phyloP scores from a whole-genome alignment of 2,888 invertebrate species.

The Zaprionus obscuricornis region DNA sequence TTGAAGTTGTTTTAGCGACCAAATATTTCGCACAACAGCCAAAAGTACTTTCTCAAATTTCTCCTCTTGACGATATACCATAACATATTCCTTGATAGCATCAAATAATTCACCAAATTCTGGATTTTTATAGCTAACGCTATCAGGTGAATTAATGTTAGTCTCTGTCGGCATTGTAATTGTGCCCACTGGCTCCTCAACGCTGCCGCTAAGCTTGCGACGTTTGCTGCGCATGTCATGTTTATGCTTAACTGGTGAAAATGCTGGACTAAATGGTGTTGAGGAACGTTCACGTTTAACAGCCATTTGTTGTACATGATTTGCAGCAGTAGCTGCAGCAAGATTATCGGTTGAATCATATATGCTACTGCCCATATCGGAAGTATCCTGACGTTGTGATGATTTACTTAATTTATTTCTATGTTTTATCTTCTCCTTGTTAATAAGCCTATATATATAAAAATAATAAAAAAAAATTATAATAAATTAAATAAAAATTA shows the following conservation, averaged over 20 bases:
- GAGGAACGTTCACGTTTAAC: constrained; percentile 79
- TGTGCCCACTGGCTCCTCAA: constrained; percentile 31
- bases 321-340: constrained; percentile 25
- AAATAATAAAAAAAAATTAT: not conserved
- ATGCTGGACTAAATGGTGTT: constrained; percentile 80
- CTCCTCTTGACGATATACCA: constrained; percentile 65
- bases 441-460: constrained; percentile 52
- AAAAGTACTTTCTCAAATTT: constrained; percentile 70
- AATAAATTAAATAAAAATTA: no score
- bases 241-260: constrained; percentile 72
- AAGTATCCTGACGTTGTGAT: constrained; percentile 53
- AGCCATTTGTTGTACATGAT: constrained; percentile 12
- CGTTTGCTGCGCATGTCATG: constrained; percentile 64
- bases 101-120: constrained; percentile 76
- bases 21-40: constrained; percentile 75
- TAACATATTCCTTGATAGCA: constrained; percentile 74
- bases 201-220: constrained; percentile 65
- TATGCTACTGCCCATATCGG: constrained; percentile 80
- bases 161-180: no score
- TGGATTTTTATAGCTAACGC: constrained; percentile 31
- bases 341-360: constrained; percentile 78
- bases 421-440: constrained; percentile 50
- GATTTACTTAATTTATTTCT: no score
- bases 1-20: constrained; percentile 74
- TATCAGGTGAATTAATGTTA: constrained; percentile 36